Percentiles rank a stretch among this genome's conserved stretches.
Conservation (phyloP, 2,888 invertebrate species). For the Amitus sp. region DNA sequence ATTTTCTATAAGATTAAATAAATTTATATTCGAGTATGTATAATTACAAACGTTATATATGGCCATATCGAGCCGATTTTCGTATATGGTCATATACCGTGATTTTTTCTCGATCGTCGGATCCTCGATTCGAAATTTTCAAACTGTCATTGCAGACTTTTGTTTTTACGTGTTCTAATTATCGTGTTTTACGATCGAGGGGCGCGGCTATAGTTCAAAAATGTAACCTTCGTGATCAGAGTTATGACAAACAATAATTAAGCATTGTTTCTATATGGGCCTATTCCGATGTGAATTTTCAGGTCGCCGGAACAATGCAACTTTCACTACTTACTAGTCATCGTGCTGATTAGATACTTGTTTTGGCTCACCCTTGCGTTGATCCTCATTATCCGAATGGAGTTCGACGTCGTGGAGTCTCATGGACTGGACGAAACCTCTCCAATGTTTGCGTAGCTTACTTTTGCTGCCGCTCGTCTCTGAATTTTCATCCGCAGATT, state of each 20-base stretch:
- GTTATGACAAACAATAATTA: not conserved
- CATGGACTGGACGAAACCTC: slow-evolving; percentile 57
- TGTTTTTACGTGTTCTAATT: no score
- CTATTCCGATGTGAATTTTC: not conserved
- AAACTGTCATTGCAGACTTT: no score
- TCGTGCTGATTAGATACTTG: not conserved
- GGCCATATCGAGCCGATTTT: no score
- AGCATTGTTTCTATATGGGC: slow-evolving; percentile 1
- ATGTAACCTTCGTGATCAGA: slow-evolving; percentile 1
- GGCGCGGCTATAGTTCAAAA: not conserved
- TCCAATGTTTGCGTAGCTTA: slow-evolving; percentile 53
- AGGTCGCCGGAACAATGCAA: not conserved
- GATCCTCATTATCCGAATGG: slow-evolving; percentile 57
- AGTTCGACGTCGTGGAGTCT: slow-evolving; percentile 55
- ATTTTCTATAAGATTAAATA: no score
- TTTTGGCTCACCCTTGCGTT: slow-evolving; percentile 51
- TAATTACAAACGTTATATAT: no score
- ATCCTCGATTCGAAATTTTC: no score
- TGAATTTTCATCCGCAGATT: slow-evolving; percentile 50
- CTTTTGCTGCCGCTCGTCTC: slow-evolving; percentile 46
- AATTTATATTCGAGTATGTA: no score
- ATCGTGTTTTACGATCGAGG: no score
- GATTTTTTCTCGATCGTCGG: no score
- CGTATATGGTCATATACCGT: no score
- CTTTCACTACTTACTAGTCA: not conserved